Conservation (phyloP, 2,797 vertebrate species). For the Onychomys arenicola region DNA sequence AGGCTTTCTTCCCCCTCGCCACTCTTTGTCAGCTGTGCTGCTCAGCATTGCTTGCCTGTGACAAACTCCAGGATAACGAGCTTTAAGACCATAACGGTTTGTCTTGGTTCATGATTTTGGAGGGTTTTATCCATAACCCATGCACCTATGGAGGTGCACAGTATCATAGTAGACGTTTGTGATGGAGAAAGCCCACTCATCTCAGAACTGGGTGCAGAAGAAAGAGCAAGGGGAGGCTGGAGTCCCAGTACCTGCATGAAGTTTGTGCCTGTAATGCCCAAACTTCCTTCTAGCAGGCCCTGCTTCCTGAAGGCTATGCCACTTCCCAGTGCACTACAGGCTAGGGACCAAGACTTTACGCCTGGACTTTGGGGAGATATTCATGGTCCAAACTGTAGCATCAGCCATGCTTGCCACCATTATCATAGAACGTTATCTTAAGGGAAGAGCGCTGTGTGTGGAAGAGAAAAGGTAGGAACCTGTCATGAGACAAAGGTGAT, state of each 20-base stretch:
- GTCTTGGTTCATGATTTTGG: neutral
- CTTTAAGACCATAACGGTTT: neutral
- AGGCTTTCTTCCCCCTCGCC: constrained; percentile 42
- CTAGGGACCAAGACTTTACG: neutral
- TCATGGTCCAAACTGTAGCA: neutral
- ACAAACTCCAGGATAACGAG: neutral
- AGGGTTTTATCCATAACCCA: neutral
- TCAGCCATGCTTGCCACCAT: neutral
- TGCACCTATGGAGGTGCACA: neutral
- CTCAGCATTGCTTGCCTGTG: neutral
- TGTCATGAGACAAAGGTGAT: neutral
- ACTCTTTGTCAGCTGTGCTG: neutral
- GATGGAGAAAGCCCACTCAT: no score
- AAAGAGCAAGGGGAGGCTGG: neutral
- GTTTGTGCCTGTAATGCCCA: no score
- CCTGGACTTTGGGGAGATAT: neutral
- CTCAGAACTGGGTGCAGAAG: neutral
- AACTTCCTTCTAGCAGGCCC: neutral
- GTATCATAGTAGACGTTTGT: neutral
- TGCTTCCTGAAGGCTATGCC: neutral
- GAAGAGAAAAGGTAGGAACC: constrained; percentile 32
- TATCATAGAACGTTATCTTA: constrained; percentile 9
- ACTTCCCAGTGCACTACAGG: neutral
- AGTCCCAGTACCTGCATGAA: neutral
- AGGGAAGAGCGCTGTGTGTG: neutral